Evolutionary conservation across 2,113 vertebrate species (phyloP).

Genomic region (Ictalurus punctatus): DNA sequence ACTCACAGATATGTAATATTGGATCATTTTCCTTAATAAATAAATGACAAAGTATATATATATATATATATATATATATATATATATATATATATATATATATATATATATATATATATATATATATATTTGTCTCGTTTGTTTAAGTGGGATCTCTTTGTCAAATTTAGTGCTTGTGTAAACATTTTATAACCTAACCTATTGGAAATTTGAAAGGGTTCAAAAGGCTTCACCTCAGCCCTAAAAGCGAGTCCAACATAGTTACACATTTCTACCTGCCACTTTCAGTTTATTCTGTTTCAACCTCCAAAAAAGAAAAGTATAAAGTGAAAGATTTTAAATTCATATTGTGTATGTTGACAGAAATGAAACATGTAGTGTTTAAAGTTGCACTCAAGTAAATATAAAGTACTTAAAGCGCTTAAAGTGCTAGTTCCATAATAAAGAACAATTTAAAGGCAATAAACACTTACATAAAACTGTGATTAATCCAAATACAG

Average conservation of each 20-base stretch:
- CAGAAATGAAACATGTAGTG: neutral
- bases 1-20: no score
- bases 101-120: no score
- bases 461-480: constrained; percentile 38
- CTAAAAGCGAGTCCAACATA: neutral
- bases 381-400: neutral
- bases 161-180: no score
- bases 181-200: no score
- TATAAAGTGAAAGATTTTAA: neutral
- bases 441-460: neutral
- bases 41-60: no score
- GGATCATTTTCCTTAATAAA: no score
- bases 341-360: neutral
- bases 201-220: no score
- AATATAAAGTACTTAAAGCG: neutral
- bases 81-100: no score
- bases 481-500: neutral
- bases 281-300: neutral
- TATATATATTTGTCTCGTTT: no score
- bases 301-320: neutral
- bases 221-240: neutral
- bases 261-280: neutral
- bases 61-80: no score
- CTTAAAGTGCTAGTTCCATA: neutral
- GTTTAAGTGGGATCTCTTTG: no score